Conservation (phyloP, 1,140 invertebrate genomes). For the Drosophila ercepeae region DNA sequence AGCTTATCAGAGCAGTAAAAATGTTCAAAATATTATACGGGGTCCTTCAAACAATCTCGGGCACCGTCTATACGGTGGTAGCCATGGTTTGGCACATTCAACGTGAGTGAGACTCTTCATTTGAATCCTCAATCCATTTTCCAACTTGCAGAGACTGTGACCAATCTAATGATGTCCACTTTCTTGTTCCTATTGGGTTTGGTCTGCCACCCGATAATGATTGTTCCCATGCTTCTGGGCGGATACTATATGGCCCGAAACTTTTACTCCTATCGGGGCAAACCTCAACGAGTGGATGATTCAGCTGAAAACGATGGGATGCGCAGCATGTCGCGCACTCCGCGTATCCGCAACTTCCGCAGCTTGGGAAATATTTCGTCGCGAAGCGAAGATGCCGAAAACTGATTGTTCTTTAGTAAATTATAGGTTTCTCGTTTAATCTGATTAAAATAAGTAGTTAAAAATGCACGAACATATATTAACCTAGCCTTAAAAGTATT, state of each 20-base stretch:
- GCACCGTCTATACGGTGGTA: constrained; percentile 30
- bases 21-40: constrained; percentile 30
- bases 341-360: constrained; percentile 39
- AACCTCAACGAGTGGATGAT: neutral
- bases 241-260: constrained; percentile 30
- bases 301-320: neutral
- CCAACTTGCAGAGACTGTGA: constrained; percentile 36
- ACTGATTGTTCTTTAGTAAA: constrained; percentile 1
- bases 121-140: no score
- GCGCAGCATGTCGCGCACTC: constrained; percentile 24
- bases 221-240: constrained; percentile 40
- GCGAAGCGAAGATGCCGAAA: neutral
- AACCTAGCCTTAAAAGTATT: neutral
- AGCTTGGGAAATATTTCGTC: constrained; percentile 22
- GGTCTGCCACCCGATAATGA: constrained; percentile 56
- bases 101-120: constrained; percentile 29
- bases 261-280: constrained; percentile 22
- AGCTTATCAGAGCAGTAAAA: neutral
- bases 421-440: constrained; percentile 3
- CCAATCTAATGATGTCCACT: constrained; percentile 59
- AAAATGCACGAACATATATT: neutral
- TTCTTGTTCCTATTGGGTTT: constrained; percentile 41
- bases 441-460: neutral
- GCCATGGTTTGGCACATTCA: constrained; percentile 44
- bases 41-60: constrained; percentile 45